Evolutionary conservation across 2,113 vertebrate species (phyloP).

Genomic region (Meleagris gallopavo): DNA sequence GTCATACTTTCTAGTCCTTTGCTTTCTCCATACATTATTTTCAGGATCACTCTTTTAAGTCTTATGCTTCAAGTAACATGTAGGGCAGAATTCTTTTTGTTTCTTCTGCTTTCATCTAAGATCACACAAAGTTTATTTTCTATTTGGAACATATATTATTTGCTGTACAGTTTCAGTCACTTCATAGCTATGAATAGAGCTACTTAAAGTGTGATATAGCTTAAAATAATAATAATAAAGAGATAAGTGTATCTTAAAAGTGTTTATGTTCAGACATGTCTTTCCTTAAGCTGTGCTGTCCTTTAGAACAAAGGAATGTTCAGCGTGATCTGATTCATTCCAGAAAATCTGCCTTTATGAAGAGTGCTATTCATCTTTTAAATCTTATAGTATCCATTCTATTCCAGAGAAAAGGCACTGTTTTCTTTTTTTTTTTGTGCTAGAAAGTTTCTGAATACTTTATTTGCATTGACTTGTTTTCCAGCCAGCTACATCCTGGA

Average conservation of each 20-base stretch:
- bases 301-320: not conserved
- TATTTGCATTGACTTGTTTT: not conserved
- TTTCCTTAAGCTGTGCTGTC: not conserved
- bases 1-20: not conserved
- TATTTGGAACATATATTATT: not conserved
- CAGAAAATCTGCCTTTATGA: not conserved
- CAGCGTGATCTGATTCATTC: not conserved
- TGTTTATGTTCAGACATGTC: not conserved
- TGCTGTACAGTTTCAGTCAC: not conserved
- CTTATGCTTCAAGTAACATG: not conserved
- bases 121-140: not conserved
- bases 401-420: not conserved
- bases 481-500: not conserved
- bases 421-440: not conserved
- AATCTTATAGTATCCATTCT: not conserved
- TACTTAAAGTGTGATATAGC: not conserved
- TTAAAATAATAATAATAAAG: not conserved
- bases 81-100: not conserved
- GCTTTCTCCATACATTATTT: not conserved
- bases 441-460: not conserved
- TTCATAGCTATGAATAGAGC: not conserved
- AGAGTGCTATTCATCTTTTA: not conserved
- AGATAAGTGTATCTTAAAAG: not conserved
- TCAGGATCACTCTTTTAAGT: not conserved
- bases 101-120: not conserved